Base-by-base conservation (phyloP, 2,797 vertebrate genomes). In the Spheniscus humboldti region DNA sequence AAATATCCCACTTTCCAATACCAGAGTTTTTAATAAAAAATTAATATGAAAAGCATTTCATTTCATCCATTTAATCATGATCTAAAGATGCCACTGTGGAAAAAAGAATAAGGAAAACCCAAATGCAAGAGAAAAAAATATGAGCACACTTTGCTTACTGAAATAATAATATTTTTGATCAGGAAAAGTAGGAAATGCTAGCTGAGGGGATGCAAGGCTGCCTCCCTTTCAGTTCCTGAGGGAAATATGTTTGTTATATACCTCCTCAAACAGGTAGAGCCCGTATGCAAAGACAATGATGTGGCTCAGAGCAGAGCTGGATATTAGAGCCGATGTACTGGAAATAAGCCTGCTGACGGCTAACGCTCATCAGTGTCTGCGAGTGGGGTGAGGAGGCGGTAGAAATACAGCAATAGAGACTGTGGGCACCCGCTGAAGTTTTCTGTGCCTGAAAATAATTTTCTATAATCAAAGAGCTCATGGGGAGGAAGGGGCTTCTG, bases 271-370 rank as follows among this genome's bases (percentile, higher is more conserved):
- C 6, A 83, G 28, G 60, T 37, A 37, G 50, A 35, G n/a, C 23
- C 47, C 1, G 0, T 10, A 39, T 28, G n/a, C 50, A 73, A 83
- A 74, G 56, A 18, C 60, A 59, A 18, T 1, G 14, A 4, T 55
- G 59, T n/a, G 37, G 12, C 35, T 79, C 25, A 50, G 57, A 67
- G 53, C 45, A 33, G 79, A 90, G 75, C 12, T 52, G 64, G n/a
- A 11, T 73, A 5, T n/a, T 52, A 22, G 30, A 86, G 48, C n/a
- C 0, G 0, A 43, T 0, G 1, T 20, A 31, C 17, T 68, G 71
- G 79, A 72, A 82, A 62, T 23, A 39, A 84, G 13, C 10, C 33
- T 56, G 71, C 50, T 72, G 75, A 43, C 1, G 3, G 45, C 28
- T 30, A 35, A 27, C 10, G 39, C 39, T 84, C 27, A 10, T 9